Percentiles rank a stretch among this genome's conserved stretches.
phyloP scores from a whole-genome alignment of 2,113 vertebrate species.

The Catagonus wagneri region DNA sequence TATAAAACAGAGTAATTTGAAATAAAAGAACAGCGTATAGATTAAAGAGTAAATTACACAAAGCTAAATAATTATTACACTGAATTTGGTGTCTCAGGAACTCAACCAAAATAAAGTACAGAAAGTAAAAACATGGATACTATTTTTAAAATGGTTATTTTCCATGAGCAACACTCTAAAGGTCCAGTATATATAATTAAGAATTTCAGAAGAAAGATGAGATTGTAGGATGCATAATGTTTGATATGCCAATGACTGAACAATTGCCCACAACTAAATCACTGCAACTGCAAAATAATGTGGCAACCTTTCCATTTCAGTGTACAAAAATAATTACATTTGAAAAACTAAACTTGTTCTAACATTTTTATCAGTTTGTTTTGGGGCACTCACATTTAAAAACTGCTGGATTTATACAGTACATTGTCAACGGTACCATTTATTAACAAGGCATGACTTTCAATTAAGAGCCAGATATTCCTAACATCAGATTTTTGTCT shows the following conservation, averaged over 20 bases:
- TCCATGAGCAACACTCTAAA: not conserved
- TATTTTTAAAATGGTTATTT: not conserved
- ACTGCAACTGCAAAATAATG: not conserved
- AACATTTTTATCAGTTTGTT: not conserved
- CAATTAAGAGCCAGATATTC: not conserved
- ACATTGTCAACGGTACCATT: not conserved
- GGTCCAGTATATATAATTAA: not conserved
- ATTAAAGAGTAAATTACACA: not conserved
- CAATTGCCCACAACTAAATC: not conserved
- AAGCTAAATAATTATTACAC: not conserved
- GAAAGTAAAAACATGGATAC: not conserved
- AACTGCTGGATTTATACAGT: not conserved
- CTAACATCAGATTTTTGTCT: not conserved
- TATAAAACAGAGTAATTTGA: not conserved
- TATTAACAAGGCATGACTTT: not conserved
- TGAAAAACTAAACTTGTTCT: not conserved
- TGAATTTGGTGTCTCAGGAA: not conserved
- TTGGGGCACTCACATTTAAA: not conserved
- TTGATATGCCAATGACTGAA: not conserved
- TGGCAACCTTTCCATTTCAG: not conserved
- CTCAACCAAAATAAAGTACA: not conserved
- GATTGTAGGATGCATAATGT: not conserved
- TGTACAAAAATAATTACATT: not conserved
- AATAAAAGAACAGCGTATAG: not conserved
- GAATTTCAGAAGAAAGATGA: not conserved